Base-by-base conservation (phyloP, 2,888 invertebrate species). In the Temnothorax unifasciatus region DNA sequence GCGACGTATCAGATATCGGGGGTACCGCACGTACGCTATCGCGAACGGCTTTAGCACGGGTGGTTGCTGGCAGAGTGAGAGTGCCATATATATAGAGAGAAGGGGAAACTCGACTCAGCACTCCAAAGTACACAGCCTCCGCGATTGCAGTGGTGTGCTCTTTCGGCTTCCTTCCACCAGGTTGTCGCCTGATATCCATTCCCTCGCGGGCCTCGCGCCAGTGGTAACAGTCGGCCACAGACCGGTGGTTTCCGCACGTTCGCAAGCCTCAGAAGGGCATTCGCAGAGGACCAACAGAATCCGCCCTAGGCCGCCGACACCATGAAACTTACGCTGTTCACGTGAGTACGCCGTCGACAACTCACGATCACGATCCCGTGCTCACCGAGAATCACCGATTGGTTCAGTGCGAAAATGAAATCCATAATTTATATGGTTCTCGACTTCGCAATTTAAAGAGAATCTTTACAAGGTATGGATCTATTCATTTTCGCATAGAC, bases 111-210 rank as follows among this genome's bases (percentile, higher is more conserved):
- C 87, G 89, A 85, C 92, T 90, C 93, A 91, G 90, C 93, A 93
- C 92, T 93, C 93, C 91, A 93, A 93, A 93, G 93, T 93, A 93
- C 93, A 93, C 93, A 93, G 93, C 93, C 93, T 93, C 93, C 93
- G 93, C 92, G 93, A 92, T 93, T 93, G 91, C 93, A 93, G 93
- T 93, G 90, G 93, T 92, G 92, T 92, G 92, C 87, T 89, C 85
- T 86, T 88, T 87, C 87, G 86, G 87, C 84, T 68, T 89, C 86
- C 84, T 38, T 52, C 84, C 84, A 64, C 76, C 47, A 11, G 38
- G 59, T 79, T 44, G 57, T 47, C 81, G 85, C 54, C 81, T 85
- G 84, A 85, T 84, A 85, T 90, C 89, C 92, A 91, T 92, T 92
- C 89, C 66, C 85, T 87, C 73, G 88, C 87, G 66, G 91, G 89